A percentile compares a stretch with the other conserved stretches of the same genome.
These are phyloP conservation scores for Pagrus major DNA, from an alignment of 2,113 vertebrate genomes.

Conservation along the genomic window DNA sequence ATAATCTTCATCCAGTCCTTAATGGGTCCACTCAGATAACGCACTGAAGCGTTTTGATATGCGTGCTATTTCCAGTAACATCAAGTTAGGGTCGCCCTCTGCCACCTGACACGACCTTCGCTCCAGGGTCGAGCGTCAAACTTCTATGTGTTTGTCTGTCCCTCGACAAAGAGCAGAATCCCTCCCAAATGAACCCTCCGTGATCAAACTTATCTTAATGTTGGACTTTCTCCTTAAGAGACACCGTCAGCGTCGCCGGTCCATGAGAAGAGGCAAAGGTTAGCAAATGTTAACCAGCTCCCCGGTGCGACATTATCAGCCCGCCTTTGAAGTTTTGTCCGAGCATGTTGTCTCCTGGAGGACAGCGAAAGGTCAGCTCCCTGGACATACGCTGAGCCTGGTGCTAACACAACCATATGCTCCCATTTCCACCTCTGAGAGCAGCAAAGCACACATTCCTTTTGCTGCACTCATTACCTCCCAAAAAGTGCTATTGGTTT, in stretches of 20 bases:
- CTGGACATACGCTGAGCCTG: background rate
- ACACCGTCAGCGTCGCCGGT: background rate
- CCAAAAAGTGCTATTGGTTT: background rate
- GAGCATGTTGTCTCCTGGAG: slow-evolving; percentile 40
- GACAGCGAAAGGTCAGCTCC: slow-evolving; percentile 51
- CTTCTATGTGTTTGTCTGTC: background rate
- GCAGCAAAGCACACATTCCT: background rate
- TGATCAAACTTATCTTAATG: background rate
- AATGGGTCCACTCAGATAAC: slow-evolving; percentile 26
- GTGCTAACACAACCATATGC: slow-evolving; percentile 46
- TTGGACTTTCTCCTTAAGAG: background rate
- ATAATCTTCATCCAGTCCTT: slow-evolving; percentile 1
- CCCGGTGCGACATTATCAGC: background rate
- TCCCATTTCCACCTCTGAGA: slow-evolving; percentile 26
- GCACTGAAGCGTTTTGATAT: background rate
- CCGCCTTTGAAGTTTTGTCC: slow-evolving; percentile 32
- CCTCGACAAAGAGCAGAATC: background rate
- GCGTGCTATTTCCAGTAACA: slow-evolving; percentile 8
- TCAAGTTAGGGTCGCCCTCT: slow-evolving; percentile 41
- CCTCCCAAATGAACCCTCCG: background rate
- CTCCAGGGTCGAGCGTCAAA: slow-evolving; percentile 21
- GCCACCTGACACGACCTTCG: slow-evolving; percentile 17
- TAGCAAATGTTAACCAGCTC: slow-evolving; percentile 27
- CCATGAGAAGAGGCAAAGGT: slow-evolving; percentile 12
- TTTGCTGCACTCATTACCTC: slow-evolving; percentile 10